These are phyloP conservation scores for Lutjanus erythropterus DNA, from an alignment of 2,113 vertebrate genomes.

Conservation along the genomic window DNA sequence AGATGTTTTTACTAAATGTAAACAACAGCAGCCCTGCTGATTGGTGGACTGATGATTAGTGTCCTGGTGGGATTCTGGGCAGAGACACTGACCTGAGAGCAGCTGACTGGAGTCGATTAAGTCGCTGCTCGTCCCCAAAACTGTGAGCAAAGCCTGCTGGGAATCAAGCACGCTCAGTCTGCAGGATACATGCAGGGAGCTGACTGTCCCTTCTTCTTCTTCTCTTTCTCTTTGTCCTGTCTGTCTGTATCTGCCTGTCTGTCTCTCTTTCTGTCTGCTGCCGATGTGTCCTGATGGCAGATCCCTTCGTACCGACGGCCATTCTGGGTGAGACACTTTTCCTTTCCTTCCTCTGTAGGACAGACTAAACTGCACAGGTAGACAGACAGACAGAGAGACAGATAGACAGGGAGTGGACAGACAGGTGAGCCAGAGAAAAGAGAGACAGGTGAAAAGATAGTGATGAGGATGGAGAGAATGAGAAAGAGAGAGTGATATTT, in stretches of 20 bases:
- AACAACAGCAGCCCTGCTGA: no score
- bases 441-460: constrained; percentile 23
- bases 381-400: constrained; percentile 44
- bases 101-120: no score
- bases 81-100: no score
- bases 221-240: constrained; percentile 84
- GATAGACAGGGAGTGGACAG: constrained; percentile 32
- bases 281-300: constrained; percentile 88
- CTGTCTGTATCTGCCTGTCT: constrained; percentile 5
- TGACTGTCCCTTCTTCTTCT: constrained; percentile 48
- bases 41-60: no score
- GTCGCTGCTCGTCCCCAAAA: no score
- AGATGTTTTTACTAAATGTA: no score
- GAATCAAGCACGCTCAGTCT: no score
- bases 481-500: constrained; percentile 56
- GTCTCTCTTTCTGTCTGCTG: constrained; percentile 39
- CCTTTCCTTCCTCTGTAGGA: constrained; percentile 59
- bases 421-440: constrained; percentile 38
- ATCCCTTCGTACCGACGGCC: constrained; percentile 98
- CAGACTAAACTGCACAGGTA: constrained; percentile 29
- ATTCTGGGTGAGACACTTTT: constrained; percentile 96
- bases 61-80: no score
- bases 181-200: neutral
- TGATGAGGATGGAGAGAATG: constrained; percentile 61
- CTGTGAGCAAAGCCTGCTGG: no score